A percentile compares a stretch with the other conserved stretches of the same genome.
These are phyloP conservation scores for Eupeodes luniger DNA, from an alignment of 2,888 invertebrate species.

Conservation along the genomic window DNA sequence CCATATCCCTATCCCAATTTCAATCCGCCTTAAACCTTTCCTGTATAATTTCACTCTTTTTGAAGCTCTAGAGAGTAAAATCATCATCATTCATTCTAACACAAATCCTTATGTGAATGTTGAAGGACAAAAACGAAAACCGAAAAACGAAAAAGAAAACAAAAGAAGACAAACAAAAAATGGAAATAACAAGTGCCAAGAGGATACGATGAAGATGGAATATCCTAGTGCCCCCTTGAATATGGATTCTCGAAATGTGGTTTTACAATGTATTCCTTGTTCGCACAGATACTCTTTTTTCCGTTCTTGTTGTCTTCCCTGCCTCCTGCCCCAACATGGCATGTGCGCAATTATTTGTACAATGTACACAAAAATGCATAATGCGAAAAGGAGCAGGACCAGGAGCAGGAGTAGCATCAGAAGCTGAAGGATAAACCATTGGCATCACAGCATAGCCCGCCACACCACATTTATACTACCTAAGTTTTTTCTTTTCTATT, in stretches of 20 bases:
- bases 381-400: constrained; percentile 18
- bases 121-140: constrained; percentile 9
- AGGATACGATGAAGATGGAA: constrained; percentile 58
- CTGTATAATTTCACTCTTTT: constrained; percentile 46
- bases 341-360: constrained; percentile 71
- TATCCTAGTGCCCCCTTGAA: constrained; percentile 30
- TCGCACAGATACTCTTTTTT: constrained; percentile 33
- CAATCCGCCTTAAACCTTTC: constrained; percentile 40
- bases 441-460: neutral
- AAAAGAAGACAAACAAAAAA: constrained; percentile 14
- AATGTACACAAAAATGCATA: constrained; percentile 72
- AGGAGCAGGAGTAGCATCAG: constrained; percentile 28
- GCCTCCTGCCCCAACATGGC: constrained; percentile 32
- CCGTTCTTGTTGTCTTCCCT: neutral
- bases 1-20: too few species aligned
- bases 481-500: neutral
- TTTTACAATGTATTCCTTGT: constrained; percentile 60
- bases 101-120: constrained; percentile 53
- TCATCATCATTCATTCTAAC: constrained; percentile 72
- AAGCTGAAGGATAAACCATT: constrained; percentile 28
- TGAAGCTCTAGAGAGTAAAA: constrained; percentile 31
- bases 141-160: constrained; percentile 5
- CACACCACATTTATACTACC: neutral
- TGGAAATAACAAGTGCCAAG: constrained; percentile 10
- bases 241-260: constrained; percentile 35